Evolutionary conservation across 2,888 invertebrate species (phyloP).

Genomic region (Lomographa bimaculata): DNA sequence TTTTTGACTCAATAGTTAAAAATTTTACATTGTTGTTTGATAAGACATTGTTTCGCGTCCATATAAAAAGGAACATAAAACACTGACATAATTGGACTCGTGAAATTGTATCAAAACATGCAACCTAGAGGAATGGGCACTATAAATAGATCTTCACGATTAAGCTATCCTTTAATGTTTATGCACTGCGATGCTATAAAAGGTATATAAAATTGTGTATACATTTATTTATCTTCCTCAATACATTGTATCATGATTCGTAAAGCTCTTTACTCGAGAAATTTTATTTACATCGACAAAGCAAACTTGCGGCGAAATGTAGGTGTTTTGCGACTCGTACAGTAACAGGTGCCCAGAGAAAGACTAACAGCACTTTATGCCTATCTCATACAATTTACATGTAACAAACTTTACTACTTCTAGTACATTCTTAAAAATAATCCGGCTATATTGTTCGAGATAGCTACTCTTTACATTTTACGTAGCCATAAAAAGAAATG

Average conservation of each 20-base stretch:
- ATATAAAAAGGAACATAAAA: slow-evolving; percentile 14
- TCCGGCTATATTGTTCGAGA: slow-evolving; percentile 34
- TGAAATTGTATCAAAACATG: slow-evolving; percentile 37
- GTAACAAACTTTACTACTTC: not conserved
- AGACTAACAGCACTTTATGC: slow-evolving; percentile 2
- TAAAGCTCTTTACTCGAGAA: not conserved
- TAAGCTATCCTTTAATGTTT: slow-evolving; percentile 11
- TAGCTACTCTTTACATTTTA: slow-evolving; percentile 34
- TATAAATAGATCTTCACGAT: slow-evolving; percentile 17
- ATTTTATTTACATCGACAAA: slow-evolving; percentile 3
- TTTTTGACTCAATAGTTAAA: too few species aligned
- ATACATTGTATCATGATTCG: slow-evolving; percentile 1
- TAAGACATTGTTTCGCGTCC: slow-evolving; percentile 10
- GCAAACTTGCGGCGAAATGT: not conserved
- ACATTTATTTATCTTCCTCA: not conserved
- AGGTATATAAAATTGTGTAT: not conserved
- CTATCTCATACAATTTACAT: slow-evolving; percentile 9
- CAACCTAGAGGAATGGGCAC: slow-evolving; percentile 17
- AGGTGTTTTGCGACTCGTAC: not conserved
- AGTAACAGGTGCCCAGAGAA: slow-evolving; percentile 8
- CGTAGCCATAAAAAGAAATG: slow-evolving; percentile 41
- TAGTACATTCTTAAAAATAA: slow-evolving; percentile 28
- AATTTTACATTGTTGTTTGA: slow-evolving; percentile 11
- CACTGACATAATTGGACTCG: slow-evolving; percentile 19
- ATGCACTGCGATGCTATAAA: slow-evolving; percentile 5